Evolutionary conservation across 2,113 vertebrate genomes (phyloP).

Genomic region (Psittacara wagleri): DNA sequence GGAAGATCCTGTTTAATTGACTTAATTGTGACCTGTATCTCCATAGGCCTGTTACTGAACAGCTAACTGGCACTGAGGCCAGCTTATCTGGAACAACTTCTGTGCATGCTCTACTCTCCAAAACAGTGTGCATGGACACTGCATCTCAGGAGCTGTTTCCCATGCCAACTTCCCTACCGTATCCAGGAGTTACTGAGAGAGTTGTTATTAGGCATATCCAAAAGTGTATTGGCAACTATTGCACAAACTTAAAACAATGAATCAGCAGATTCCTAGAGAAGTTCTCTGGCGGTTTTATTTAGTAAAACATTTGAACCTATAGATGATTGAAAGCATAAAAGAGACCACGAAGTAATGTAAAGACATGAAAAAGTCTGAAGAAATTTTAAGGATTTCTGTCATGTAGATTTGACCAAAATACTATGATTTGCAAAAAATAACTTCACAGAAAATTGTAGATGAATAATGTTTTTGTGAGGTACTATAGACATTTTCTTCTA

Average conservation of each 20-base stretch:
- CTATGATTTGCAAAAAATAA: background rate
- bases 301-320: background rate
- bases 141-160: fast-evolving
- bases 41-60: background rate
- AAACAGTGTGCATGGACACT: fast-evolving
- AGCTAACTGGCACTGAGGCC: background rate
- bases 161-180: background rate
- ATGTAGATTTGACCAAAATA: background rate
- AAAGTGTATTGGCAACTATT: background rate
- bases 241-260: background rate
- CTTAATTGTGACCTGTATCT: background rate
- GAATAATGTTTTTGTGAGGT: background rate
- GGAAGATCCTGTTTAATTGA: background rate
- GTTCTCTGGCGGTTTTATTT: background rate
- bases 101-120: background rate
- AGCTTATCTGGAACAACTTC: background rate
- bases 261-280: background rate
- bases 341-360: background rate
- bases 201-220: background rate
- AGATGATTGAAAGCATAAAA: background rate
- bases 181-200: background rate
- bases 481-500: background rate
- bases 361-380: background rate
- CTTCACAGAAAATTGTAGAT: background rate
- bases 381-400: background rate